Conservation (phyloP, 2,797 vertebrate species). For the Sebastes matsubarae region DNA sequence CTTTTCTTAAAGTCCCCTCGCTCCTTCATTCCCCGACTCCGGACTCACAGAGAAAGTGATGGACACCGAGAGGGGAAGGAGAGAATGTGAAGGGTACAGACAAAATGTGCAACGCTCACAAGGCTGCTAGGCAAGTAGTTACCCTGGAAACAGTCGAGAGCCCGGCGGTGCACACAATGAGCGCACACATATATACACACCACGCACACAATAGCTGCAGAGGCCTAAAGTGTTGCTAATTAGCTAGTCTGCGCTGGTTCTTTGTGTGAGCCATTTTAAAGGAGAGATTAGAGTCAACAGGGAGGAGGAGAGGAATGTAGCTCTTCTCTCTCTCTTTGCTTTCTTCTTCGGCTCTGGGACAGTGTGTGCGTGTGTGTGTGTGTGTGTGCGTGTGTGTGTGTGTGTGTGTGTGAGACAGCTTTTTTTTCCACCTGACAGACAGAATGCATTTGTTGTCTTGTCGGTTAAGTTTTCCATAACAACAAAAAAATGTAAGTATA, state of each 20-base stretch:
- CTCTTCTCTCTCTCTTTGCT: conserved; percentile 62
- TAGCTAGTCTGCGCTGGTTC: conserved; percentile 81
- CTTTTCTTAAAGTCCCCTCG: conserved; percentile 19
- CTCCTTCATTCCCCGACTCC: conserved; percentile 33
- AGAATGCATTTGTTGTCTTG: conserved; percentile 42
- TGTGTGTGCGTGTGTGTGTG: not conserved
- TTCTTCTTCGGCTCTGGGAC: conserved; percentile 52
- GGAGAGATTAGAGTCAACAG: conserved; percentile 86
- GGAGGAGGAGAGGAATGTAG: conserved; percentile 79
- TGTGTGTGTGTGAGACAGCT: not conserved
- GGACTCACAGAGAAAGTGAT: conserved; percentile 24
- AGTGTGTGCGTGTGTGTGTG: not conserved
- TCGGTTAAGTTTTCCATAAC: conserved; percentile 35
- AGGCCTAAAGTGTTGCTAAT: conserved; percentile 88
- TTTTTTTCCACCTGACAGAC: conserved; percentile 34
- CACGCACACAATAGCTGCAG: conserved; percentile 73
- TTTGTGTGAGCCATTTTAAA: conserved; percentile 85
- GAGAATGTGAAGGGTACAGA: conserved; percentile 64
- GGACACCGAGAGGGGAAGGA: conserved; percentile 33
- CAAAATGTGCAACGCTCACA: conserved; percentile 73
- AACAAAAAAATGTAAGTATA: not conserved
- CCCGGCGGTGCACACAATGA: conserved; percentile 71
- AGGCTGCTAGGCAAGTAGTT: conserved; percentile 79
- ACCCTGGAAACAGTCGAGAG: conserved; percentile 85
- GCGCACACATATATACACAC: conserved; percentile 60